Evolutionary conservation across 2,888 invertebrate species (phyloP).

Genomic region (Galeopsomyia nigrocyanea): DNA sequence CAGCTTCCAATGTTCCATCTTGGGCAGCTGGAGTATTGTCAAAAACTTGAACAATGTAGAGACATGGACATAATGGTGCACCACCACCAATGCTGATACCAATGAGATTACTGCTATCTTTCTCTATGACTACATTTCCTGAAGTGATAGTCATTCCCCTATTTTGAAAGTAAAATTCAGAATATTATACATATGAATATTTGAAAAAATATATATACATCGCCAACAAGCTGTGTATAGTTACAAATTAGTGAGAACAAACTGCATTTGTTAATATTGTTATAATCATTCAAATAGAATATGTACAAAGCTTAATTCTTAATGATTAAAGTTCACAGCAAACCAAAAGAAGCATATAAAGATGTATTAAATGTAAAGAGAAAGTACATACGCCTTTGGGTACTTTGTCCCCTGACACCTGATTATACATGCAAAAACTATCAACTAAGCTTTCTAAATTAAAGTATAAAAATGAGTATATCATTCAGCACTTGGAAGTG

Average conservation of each 20-base stretch:
- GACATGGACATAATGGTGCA: slow-evolving; percentile 93
- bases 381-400: slow-evolving; percentile 33
- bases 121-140: slow-evolving; percentile 89
- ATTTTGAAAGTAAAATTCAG: slow-evolving; percentile 37
- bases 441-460: slow-evolving; percentile 36
- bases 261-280: too few relatives aligned
- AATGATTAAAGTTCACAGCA: too few relatives aligned
- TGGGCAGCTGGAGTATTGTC: slow-evolving; percentile 96
- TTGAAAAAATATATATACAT: slow-evolving; percentile 1
- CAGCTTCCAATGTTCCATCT: slow-evolving; percentile 95
- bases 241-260: too few relatives aligned
- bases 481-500: slow-evolving; percentile 19
- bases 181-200: slow-evolving; percentile 18
- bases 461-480: slow-evolving; percentile 3
- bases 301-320: too few relatives aligned
- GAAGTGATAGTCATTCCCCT: slow-evolving; percentile 99
- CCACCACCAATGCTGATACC: slow-evolving; percentile 99
- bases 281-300: too few relatives aligned
- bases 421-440: slow-evolving; percentile 34
- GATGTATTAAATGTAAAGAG: too few relatives aligned
- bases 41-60: slow-evolving; percentile 98
- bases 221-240: too few relatives aligned
- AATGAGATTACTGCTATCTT: slow-evolving; percentile 93
- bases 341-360: too few relatives aligned
- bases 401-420: slow-evolving; percentile 25